These are phyloP conservation scores for Microchrysa polita DNA, from an alignment of 2,888 invertebrate species.

Conservation along the genomic window DNA sequence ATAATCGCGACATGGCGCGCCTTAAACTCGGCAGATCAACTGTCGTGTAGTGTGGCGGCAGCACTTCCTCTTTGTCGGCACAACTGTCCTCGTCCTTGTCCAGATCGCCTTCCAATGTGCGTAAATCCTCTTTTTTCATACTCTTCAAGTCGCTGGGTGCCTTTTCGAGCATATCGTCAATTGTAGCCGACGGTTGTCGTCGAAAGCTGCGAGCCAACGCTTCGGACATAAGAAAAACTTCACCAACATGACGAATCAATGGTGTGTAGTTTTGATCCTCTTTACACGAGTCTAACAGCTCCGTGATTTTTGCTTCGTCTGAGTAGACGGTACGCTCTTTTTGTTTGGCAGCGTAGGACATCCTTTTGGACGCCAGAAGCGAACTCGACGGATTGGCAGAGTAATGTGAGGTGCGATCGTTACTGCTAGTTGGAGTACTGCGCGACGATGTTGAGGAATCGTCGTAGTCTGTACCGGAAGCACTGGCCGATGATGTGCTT, in stretches of 20 bases:
- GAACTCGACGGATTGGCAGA: conserved; percentile 44
- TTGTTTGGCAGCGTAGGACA: conserved; percentile 22
- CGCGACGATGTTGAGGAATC: conserved; percentile 46
- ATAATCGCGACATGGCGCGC: conserved; percentile 66
- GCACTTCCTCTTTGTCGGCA: conserved; percentile 54
- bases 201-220: conserved; percentile 80
- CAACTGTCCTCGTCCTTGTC: conserved; percentile 89
- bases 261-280: conserved; percentile 74
- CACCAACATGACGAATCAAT: conserved; percentile 78
- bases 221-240: conserved; percentile 77
- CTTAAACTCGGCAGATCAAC: conserved; percentile 71
- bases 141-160: conserved; percentile 68
- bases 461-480: conserved; percentile 38
- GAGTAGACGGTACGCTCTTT: conserved; percentile 52
- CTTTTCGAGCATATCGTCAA: conserved; percentile 67
- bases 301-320: conserved; percentile 75
- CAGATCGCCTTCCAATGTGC: conserved; percentile 78
- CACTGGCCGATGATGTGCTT: conserved; percentile 42
- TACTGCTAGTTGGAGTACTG: conserved; percentile 43
- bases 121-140: conserved; percentile 77
- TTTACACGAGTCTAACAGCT: conserved; percentile 80
- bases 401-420: conserved; percentile 21
- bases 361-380: conserved; percentile 24
- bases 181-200: conserved; percentile 64
- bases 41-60: conserved; percentile 54